Evolutionary conservation across 2,888 invertebrate species (phyloP).

Genomic region (Schrankia costaestrigalis): DNA sequence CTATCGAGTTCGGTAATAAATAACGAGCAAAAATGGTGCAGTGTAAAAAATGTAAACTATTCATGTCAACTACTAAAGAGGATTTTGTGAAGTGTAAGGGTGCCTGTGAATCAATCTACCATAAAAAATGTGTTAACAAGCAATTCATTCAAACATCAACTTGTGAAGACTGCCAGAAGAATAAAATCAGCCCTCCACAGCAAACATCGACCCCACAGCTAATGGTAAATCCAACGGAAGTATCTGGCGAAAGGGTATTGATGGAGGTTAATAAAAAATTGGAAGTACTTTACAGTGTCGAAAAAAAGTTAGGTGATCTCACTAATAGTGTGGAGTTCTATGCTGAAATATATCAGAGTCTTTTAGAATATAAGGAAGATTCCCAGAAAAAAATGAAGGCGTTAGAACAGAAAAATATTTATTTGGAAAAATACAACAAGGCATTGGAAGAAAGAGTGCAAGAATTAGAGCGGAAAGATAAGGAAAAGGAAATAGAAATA

Average conservation of each 20-base stretch:
- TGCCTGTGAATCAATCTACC: no score
- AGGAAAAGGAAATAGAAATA: constrained; percentile 10
- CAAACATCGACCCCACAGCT: not conserved
- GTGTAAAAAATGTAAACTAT: no score
- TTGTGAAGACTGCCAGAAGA: constrained; percentile 2
- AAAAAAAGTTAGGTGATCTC: constrained; percentile 9
- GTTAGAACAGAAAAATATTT: constrained; percentile 9
- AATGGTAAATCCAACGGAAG: not conserved
- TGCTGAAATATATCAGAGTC: constrained; percentile 6
- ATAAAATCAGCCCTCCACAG: not conserved
- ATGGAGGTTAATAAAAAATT: not conserved
- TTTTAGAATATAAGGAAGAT: constrained; percentile 7
- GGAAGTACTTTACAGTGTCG: constrained; percentile 5
- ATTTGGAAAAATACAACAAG: constrained; percentile 14
- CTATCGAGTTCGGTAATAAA: no score
- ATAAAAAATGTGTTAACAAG: no score
- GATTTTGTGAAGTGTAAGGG: no score
- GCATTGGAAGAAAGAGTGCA: constrained; percentile 14
- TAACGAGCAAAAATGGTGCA: no score
- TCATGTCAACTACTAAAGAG: no score
- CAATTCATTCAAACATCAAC: constrained; percentile 1
- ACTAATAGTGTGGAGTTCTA: constrained; percentile 11
- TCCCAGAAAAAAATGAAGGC: constrained; percentile 9
- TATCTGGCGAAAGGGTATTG: not conserved
- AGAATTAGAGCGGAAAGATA: constrained; percentile 8